These are phyloP conservation scores for Coryphaenoides rupestris DNA, from an alignment of 2,113 vertebrate genomes.

Conservation along the genomic window DNA sequence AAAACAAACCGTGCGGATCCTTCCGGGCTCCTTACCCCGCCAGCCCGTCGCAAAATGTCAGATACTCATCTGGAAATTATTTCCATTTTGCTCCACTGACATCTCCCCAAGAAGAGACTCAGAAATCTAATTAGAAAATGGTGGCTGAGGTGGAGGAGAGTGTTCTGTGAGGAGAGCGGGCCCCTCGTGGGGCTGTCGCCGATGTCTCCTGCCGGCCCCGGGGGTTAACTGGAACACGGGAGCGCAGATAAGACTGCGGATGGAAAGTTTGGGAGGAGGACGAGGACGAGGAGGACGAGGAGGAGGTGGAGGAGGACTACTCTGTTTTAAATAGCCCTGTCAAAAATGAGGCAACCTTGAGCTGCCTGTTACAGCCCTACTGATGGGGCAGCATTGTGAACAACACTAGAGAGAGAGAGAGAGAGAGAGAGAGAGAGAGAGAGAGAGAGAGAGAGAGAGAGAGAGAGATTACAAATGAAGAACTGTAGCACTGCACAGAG, in stretches of 20 bases:
- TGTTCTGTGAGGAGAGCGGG: slow-evolving; percentile 50
- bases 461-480: too few relatives aligned
- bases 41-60: slow-evolving; percentile 62
- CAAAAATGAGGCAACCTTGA: slow-evolving; percentile 55
- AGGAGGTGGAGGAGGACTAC: slow-evolving; percentile 47
- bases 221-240: slow-evolving; percentile 66
- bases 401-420: background rate
- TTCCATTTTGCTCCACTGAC: slow-evolving; percentile 68
- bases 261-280: slow-evolving; percentile 13
- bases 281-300: slow-evolving; percentile 45
- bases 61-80: slow-evolving; percentile 75
- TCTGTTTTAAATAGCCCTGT: slow-evolving; percentile 55
- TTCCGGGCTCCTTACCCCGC: slow-evolving; percentile 51
- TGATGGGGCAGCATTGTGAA: background rate
- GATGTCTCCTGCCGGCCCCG: slow-evolving; percentile 40
- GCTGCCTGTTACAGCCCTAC: slow-evolving; percentile 12
- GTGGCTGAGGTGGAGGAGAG: slow-evolving; percentile 51
- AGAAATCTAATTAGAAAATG: slow-evolving; percentile 69
- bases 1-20: slow-evolving; percentile 18
- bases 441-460: too few relatives aligned
- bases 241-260: slow-evolving; percentile 57
- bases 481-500: too few relatives aligned
- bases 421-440: background rate
- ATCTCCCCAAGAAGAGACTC: slow-evolving; percentile 51
- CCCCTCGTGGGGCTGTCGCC: slow-evolving; percentile 10